Base-by-base conservation (phyloP, 64 coral and sea anemone species). In the Stichodactyla helianthus region DNA sequence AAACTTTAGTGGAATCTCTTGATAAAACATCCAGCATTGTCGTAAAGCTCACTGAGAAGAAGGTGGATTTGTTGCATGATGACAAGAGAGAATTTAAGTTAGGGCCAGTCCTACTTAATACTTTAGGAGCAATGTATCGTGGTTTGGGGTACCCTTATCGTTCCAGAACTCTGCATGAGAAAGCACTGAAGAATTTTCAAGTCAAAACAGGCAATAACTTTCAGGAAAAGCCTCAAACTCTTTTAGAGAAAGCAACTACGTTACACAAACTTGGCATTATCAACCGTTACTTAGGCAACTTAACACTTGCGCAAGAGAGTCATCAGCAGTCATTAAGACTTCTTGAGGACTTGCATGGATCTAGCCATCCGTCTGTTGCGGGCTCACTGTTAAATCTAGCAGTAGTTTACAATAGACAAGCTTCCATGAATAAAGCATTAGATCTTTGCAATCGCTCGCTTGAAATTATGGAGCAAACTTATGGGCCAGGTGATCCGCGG, bases 251-350 rank as follows among this genome's bases (percentile, higher is more conserved):
- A 85, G 93, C 93, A 53, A 86, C 63, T 54, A 95, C 93, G 54
- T 77, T 95, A 15, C 93, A 95, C 61, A 95, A 95, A 51, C 81
- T 95, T 82, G 93, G 93, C 22, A 63, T 91, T 64, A 86, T 95
- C 27, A 84, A 95, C 61, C 93, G 93, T 88, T 95, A 95, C 56
- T 77, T 95, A 52, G 70, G 79, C 18, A 86, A 95, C 82, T 55
- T 95, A 51, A 82, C 70, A 15, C 55, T 26, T 26, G 89, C 89
- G 1, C 55, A 91, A 80, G 71, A 82, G 9, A 70, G 27, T 15
- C 93, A 95, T 81, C 81, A 85, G 59, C 82, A 14, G 4, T 95
- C 93, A 19, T 65, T 91, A 26, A 50, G 50, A 15, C 55, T 95
- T 23, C 86, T 95, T 55, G 35, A 91, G 51, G 63, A 71, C 19